phyloP scores from a whole-genome alignment of 2,113 vertebrate species.

The Sinocyclocheilus anshuiensis region DNA sequence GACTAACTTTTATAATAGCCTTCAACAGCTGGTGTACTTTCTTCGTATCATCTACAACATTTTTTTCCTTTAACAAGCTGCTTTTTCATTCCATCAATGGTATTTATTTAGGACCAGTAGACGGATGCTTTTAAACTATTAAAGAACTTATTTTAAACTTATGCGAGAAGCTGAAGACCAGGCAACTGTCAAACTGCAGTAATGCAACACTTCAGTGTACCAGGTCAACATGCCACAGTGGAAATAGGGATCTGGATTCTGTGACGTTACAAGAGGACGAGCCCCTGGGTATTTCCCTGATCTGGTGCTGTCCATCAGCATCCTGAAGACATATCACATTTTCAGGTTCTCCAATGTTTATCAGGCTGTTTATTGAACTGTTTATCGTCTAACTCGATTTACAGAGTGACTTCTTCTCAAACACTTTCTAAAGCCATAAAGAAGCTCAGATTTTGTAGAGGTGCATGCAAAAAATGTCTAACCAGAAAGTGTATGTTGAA shows the following conservation, averaged over 20 bases:
- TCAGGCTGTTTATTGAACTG: too few relatives aligned
- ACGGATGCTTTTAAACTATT: background rate
- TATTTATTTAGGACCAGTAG: background rate
- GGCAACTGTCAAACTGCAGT: constrained; percentile 6
- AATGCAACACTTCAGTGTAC: constrained; percentile 46
- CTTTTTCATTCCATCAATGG: background rate
- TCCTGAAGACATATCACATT: constrained; percentile 12
- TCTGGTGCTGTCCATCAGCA: constrained; percentile 52
- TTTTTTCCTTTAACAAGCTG: background rate
- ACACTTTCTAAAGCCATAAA: background rate
- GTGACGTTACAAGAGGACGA: constrained; percentile 48
- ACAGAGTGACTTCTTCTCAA: background rate
- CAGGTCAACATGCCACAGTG: constrained; percentile 36
- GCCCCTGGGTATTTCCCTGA: constrained; percentile 61
- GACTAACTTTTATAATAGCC: background rate
- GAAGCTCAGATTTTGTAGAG: background rate
- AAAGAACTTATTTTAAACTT: background rate
- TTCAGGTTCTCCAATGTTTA: background rate
- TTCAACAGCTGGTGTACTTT: constrained; percentile 27
- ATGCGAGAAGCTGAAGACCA: background rate
- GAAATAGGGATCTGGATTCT: constrained; percentile 62
- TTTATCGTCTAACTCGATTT: background rate
- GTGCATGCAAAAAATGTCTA: background rate
- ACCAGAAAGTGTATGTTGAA: background rate
- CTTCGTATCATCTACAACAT: background rate